A percentile compares a stretch with the other conserved stretches of the same genome.
Evolutionary conservation across 1,140 invertebrate genomes (phyloP).

Genomic region (Camponotus pennsylvanicus): DNA sequence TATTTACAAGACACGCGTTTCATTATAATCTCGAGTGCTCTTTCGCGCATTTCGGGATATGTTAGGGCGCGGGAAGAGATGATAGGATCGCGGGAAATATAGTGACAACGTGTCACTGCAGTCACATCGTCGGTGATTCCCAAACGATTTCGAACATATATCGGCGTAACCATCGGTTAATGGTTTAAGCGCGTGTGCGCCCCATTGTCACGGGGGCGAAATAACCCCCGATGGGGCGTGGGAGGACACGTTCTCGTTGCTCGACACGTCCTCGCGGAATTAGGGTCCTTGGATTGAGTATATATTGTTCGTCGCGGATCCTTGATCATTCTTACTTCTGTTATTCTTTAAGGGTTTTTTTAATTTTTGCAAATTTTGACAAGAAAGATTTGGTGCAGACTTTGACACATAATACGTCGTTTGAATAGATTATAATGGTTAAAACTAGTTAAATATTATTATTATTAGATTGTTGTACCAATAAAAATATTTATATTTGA

Average conservation of each 20-base stretch:
- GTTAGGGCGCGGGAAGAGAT: constrained; percentile 12
- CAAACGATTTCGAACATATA: constrained; percentile 55
- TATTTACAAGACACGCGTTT: background rate
- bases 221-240: constrained; percentile 71
- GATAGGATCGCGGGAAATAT: constrained; percentile 69
- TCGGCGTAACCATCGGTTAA: constrained; percentile 75
- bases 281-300: constrained; percentile 63
- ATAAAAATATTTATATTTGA: background rate
- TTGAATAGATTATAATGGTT: background rate
- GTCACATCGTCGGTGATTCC: constrained; percentile 64
- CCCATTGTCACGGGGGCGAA: constrained; percentile 67
- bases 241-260: constrained; percentile 56
- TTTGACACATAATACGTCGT: background rate
- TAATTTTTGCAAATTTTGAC: constrained; percentile 18
- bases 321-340: constrained; percentile 53
- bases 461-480: too few relatives aligned
- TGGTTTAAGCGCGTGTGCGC: constrained; percentile 66
- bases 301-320: constrained; percentile 38
- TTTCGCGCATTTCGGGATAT: constrained; percentile 32
- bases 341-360: constrained; percentile 14
- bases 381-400: background rate
- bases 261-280: constrained; percentile 63
- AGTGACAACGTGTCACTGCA: constrained; percentile 55
- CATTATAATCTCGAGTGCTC: constrained; percentile 32
- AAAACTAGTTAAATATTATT: too few relatives aligned